These are phyloP conservation scores for Agonum fuliginosum DNA, from an alignment of 2,888 invertebrate genomes.

Conservation along the genomic window DNA sequence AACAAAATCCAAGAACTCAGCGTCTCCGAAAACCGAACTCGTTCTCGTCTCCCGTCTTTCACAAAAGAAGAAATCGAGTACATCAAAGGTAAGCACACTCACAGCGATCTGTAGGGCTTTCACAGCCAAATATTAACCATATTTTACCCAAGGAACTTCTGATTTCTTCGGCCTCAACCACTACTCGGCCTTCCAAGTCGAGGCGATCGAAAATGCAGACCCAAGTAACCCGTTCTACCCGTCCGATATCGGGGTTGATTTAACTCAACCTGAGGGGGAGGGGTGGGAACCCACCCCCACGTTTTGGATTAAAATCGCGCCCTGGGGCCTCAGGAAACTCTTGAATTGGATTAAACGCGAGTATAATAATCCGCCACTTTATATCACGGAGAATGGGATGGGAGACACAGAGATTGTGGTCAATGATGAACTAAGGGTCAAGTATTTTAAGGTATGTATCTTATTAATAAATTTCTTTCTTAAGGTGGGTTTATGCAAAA, in stretches of 20 bases:
- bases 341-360: constrained; percentile 73
- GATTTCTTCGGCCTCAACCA: constrained; percentile 87
- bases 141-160: no score
- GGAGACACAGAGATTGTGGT: constrained; percentile 4
- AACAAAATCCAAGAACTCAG: constrained; percentile 76
- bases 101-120: no score
- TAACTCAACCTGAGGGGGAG: constrained; percentile 39
- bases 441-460: constrained; percentile 44
- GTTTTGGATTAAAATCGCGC: constrained; percentile 71
- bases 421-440: constrained; percentile 38
- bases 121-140: no score
- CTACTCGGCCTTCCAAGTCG: constrained; percentile 78
- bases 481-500: no score
- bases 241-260: constrained; percentile 2
- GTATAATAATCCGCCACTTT: constrained; percentile 75
- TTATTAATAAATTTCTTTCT: no score
- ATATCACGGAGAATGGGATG: constrained; percentile 78
- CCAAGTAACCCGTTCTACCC: background rate
- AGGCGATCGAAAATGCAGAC: constrained; percentile 59
- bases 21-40: constrained; percentile 75
- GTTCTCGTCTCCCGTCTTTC: constrained; percentile 79
- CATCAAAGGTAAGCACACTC: no score
- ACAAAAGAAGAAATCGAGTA: constrained; percentile 76
- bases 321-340: constrained; percentile 78
- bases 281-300: constrained; percentile 35